These are phyloP conservation scores for Alcedo quadribrachys DNA, from an alignment of 2,797 vertebrate genomes.

Conservation along the genomic window DNA sequence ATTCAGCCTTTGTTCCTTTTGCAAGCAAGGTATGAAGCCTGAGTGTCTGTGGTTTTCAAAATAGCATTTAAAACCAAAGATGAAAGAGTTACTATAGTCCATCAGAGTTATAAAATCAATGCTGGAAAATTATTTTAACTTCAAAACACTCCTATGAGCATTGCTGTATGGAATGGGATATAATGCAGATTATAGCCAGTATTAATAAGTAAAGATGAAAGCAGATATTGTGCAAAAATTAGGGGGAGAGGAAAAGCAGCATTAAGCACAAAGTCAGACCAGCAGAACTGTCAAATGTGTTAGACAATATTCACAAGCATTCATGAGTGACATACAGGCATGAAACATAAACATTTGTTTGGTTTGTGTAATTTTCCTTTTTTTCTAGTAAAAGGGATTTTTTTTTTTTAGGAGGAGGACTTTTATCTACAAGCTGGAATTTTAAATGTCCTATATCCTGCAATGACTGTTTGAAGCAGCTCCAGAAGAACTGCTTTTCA, in stretches of 20 bases:
- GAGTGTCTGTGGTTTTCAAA: slow-evolving; percentile 41
- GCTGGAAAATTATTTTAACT: slow-evolving; percentile 28
- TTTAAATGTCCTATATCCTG: slow-evolving; percentile 49
- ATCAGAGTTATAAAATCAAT: slow-evolving; percentile 11
- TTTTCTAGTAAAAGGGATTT: background rate
- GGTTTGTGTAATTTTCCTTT: slow-evolving; percentile 14
- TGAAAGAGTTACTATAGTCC: slow-evolving; percentile 32
- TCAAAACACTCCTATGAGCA: slow-evolving; percentile 18
- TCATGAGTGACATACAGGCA: slow-evolving; percentile 58
- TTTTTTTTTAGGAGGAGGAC: background rate
- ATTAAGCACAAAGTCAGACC: slow-evolving; percentile 49
- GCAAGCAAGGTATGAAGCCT: slow-evolving; percentile 37
- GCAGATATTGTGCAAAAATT: slow-evolving; percentile 49
- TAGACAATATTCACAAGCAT: slow-evolving; percentile 67
- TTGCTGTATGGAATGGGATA: background rate
- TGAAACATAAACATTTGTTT: slow-evolving; percentile 71
- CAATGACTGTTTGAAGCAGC: slow-evolving; percentile 55
- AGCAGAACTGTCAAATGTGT: slow-evolving; percentile 71
- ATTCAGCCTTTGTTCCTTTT: slow-evolving; percentile 52
- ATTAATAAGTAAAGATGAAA: slow-evolving; percentile 53
- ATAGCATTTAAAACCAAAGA: slow-evolving; percentile 24
- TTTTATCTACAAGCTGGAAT: slow-evolving; percentile 63
- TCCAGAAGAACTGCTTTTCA: slow-evolving; percentile 65
- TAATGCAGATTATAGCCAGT: slow-evolving; percentile 10
- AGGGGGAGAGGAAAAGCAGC: background rate